phyloP scores from a whole-genome alignment of 2,797 vertebrate genomes.

The Tapirus indicus region DNA sequence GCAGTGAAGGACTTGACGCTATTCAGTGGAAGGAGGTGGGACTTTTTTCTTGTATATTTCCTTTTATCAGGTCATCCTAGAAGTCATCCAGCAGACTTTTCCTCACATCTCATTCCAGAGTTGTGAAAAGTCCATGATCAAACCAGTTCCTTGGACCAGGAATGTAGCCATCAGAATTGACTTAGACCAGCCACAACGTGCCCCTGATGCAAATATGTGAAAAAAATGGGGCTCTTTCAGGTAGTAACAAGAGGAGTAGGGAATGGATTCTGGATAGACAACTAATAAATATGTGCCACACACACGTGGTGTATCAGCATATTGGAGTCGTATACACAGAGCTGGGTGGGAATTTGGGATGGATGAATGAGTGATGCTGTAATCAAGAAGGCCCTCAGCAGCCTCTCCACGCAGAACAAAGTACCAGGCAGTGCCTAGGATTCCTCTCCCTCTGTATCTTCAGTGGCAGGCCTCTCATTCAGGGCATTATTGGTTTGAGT shows the following conservation, averaged over 20 bases:
- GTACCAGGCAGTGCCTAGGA: background rate
- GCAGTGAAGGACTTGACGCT: background rate
- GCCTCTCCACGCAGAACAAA: background rate
- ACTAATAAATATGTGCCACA: too few species aligned
- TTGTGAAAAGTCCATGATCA: background rate
- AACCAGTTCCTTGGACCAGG: background rate
- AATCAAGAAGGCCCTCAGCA: background rate
- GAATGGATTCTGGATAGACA: background rate
- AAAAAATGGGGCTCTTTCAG: background rate
- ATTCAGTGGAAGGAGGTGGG: background rate
- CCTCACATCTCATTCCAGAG: background rate
- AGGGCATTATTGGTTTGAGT: background rate
- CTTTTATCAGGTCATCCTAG: background rate
- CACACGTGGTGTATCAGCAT: too few species aligned
- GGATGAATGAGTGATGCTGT: background rate
- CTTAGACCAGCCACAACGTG: background rate
- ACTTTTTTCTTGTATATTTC: background rate
- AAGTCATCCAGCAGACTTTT: background rate
- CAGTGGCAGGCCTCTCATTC: background rate
- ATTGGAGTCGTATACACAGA: too few species aligned
- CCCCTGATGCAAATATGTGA: background rate
- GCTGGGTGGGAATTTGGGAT: background rate
- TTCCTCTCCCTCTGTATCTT: background rate
- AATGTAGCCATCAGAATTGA: background rate
- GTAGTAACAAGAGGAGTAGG: background rate